A percentile compares a stretch with the other conserved stretches of the same genome.
phyloP scores from a whole-genome alignment of 2,888 invertebrate species.

The Philereme vetulata region DNA sequence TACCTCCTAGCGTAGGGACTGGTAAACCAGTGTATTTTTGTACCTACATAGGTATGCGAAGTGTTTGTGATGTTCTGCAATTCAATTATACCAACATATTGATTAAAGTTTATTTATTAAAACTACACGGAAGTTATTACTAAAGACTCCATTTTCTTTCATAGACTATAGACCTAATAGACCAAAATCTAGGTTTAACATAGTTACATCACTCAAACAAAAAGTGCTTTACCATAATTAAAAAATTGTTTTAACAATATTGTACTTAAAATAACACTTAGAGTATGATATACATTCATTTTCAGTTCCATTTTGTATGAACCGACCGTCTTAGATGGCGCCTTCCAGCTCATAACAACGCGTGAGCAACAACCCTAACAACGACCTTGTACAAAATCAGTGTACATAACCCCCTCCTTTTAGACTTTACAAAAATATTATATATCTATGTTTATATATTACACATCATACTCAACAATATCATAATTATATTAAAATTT shows the following conservation, averaged over 20 bases:
- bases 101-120: constrained; percentile 76
- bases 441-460: constrained; percentile 74
- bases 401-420: constrained; percentile 56
- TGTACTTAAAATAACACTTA: constrained; percentile 77
- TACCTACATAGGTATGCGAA: background rate
- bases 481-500: constrained; percentile 77
- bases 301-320: constrained; percentile 41
- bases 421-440: constrained; percentile 72
- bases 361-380: constrained; percentile 49
- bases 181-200: constrained; percentile 63
- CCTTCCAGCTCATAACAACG: constrained; percentile 20
- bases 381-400: constrained; percentile 53
- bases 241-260: constrained; percentile 75
- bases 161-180: constrained; percentile 47
- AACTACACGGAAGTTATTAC: constrained; percentile 76
- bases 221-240: constrained; percentile 70
- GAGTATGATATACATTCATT: constrained; percentile 61
- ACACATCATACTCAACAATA: constrained; percentile 75
- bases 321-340: constrained; percentile 40
- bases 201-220: constrained; percentile 74
- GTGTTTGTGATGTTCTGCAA: background rate
- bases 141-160: constrained; percentile 62
- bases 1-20: too few relatives aligned
- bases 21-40: too few relatives aligned
- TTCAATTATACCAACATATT: constrained; percentile 45